phyloP scores from a whole-genome alignment of 2,113 vertebrate species.

The Periophthalmodon schlosseri region DNA sequence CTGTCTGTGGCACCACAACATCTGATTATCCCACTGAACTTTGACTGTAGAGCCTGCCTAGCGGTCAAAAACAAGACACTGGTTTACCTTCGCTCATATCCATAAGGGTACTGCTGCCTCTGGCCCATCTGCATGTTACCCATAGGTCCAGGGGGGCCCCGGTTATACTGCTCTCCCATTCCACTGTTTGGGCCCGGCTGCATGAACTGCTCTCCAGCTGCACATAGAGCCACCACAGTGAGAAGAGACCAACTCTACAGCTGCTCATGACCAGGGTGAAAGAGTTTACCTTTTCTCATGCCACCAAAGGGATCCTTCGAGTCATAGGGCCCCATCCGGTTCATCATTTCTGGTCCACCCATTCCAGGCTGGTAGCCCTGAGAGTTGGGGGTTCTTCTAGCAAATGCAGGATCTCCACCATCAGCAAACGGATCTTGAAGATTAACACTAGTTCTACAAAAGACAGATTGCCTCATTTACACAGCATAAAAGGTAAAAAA shows the following conservation, averaged over 20 bases:
- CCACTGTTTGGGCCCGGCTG: slow-evolving; percentile 89
- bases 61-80: not conserved
- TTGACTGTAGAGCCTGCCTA: not conserved
- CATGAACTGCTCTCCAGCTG: slow-evolving; percentile 94
- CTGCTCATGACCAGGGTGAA: not conserved
- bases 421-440: slow-evolving; percentile 97
- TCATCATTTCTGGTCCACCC: slow-evolving; percentile 92
- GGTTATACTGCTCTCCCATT: slow-evolving; percentile 92
- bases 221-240: not conserved
- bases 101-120: slow-evolving; percentile 93
- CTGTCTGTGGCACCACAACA: slow-evolving; percentile 74
- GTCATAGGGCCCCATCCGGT: slow-evolving; percentile 91
- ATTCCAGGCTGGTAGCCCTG: slow-evolving; percentile 92
- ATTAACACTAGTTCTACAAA: slow-evolving; percentile 89
- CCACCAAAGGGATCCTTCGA: slow-evolving; percentile 95
- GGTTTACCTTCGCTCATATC: slow-evolving; percentile 85
- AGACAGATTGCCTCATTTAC: not conserved
- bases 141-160: slow-evolving; percentile 87
- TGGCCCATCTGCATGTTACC: slow-evolving; percentile 90
- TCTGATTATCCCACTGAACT: not conserved
- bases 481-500: not conserved
- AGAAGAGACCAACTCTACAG: not conserved
- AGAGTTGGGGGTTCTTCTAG: slow-evolving; percentile 94
- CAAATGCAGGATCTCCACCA: slow-evolving; percentile 90
- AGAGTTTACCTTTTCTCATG: slow-evolving; percentile 94